phyloP scores from a whole-genome alignment of 2,888 invertebrate genomes.

The Neocrepidodera transversa region DNA sequence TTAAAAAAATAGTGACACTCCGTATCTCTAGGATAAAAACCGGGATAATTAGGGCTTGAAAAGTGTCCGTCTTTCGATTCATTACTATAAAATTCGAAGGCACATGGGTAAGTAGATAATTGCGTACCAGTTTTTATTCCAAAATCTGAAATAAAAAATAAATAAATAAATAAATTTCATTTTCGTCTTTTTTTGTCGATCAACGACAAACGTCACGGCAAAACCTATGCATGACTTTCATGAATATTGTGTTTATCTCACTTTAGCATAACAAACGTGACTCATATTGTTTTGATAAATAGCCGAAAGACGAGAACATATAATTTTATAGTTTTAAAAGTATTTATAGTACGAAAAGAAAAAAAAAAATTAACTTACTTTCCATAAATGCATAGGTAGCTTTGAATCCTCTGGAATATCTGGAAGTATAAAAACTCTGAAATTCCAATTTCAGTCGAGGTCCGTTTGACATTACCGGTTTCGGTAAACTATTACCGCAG shows the following conservation, averaged over 20 bases:
- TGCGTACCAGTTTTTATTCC: slow-evolving; percentile 86
- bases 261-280: no score
- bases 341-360: no score
- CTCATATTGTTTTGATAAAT: no score
- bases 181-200: neutral
- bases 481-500: slow-evolving; percentile 83
- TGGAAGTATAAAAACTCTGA: slow-evolving; percentile 77
- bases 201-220: neutral
- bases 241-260: no score
- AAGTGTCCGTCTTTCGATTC: slow-evolving; percentile 81
- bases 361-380: slow-evolving; percentile 79
- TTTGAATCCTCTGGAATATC: slow-evolving; percentile 84
- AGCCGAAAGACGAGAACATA: no score
- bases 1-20: slow-evolving; percentile 93
- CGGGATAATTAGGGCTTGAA: slow-evolving; percentile 89
- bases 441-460: slow-evolving; percentile 87
- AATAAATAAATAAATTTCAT: no score
- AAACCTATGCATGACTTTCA: neutral
- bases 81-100: slow-evolving; percentile 87
- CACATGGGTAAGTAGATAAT: slow-evolving; percentile 78
- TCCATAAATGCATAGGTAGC: slow-evolving; percentile 88
- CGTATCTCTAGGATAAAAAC: slow-evolving; percentile 86
- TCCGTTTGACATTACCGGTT: slow-evolving; percentile 92
- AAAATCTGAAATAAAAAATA: slow-evolving; percentile 72
- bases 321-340: no score